A percentile compares a stretch with the other conserved stretches of the same genome.
Conservation (phyloP, 2,888 invertebrate genomes). For the Listrodromus nycthemerus region DNA sequence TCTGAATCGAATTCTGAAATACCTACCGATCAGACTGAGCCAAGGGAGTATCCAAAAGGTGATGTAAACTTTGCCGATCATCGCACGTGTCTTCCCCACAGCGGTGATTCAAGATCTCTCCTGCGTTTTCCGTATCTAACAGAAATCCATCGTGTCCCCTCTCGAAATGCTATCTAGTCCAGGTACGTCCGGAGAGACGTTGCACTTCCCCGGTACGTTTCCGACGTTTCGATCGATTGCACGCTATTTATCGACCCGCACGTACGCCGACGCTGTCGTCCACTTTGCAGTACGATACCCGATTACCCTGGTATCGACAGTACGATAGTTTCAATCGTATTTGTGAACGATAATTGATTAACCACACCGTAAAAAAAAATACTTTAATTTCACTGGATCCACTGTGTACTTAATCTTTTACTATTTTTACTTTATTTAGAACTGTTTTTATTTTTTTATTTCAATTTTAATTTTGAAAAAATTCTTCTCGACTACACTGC, state of each 20-base stretch:
- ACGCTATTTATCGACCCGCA: conserved; percentile 8
- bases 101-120: conserved; percentile 37
- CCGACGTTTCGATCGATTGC: background rate
- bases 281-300: background rate
- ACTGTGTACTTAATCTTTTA: background rate
- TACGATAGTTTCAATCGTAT: background rate
- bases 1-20: conserved; percentile 12
- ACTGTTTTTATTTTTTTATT: background rate
- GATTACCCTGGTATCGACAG: background rate
- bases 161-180: conserved; percentile 35
- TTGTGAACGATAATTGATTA: background rate
- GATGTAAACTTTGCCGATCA: conserved; percentile 80
- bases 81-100: conserved; percentile 74
- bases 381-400: conserved; percentile 18
- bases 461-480: background rate
- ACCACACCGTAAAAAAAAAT: background rate
- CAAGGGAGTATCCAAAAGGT: conserved; percentile 80
- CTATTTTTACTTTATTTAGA: background rate
- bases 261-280: background rate
- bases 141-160: conserved; percentile 52
- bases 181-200: conserved; percentile 19
- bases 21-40: conserved; percentile 79
- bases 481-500: too few species aligned
- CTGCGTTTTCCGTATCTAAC: conserved; percentile 29
- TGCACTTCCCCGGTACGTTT: conserved; percentile 18